Percentiles rank a stretch among this genome's conserved stretches.
Evolutionary conservation across 2,797 vertebrate genomes (phyloP).

Genomic region (Paratrypauchen microcephalus): DNA sequence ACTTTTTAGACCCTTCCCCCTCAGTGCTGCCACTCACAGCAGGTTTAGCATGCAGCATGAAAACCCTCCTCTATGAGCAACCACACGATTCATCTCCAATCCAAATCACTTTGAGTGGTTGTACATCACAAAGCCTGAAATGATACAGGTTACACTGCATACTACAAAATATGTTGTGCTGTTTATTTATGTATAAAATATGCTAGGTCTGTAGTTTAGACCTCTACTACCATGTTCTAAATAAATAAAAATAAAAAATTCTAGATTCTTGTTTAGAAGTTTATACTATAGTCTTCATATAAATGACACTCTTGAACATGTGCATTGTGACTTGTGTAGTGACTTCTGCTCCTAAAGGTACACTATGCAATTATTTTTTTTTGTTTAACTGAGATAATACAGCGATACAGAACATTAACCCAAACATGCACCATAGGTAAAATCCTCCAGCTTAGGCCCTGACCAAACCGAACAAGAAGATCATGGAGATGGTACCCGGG

Average conservation of each 20-base stretch:
- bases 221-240: background rate
- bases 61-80: background rate
- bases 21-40: background rate
- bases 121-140: background rate
- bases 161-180: background rate
- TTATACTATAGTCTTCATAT: no score
- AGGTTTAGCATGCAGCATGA: background rate
- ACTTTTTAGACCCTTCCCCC: conserved; percentile 24
- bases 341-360: background rate
- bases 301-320: no score
- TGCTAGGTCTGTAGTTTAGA: background rate
- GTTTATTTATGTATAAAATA: background rate
- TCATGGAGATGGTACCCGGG: no score
- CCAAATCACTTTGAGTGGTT: background rate
- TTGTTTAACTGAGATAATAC: no score
- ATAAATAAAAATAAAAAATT: no score
- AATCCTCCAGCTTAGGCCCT: no score
- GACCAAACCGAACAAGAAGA: no score
- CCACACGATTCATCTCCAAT: background rate
- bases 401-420: no score
- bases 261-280: background rate
- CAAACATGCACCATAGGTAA: no score
- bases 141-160: background rate
- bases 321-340: background rate
- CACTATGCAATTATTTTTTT: background rate